Evolutionary conservation across 2,888 invertebrate species (phyloP).

Genomic region (Philereme vetulata): DNA sequence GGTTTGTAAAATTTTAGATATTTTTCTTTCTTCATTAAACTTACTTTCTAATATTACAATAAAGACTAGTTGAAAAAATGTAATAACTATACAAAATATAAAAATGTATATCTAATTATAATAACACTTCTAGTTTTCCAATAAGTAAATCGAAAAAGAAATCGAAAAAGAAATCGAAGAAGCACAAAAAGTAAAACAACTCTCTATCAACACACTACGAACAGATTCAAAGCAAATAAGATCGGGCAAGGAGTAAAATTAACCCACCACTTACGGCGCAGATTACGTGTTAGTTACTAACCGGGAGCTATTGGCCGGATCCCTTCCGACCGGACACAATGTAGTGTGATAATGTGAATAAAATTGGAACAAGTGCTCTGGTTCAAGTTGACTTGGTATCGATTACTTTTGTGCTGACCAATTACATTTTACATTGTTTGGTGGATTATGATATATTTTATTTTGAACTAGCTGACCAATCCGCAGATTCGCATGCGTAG

Average conservation of each 20-base stretch:
- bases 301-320: constrained; percentile 20
- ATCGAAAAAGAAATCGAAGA: constrained; percentile 8
- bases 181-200: constrained; percentile 4
- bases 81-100: too few relatives aligned
- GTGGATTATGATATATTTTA: too few relatives aligned
- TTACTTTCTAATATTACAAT: too few relatives aligned
- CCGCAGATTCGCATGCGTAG: too few relatives aligned
- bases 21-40: too few relatives aligned
- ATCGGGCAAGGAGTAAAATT: constrained; percentile 4
- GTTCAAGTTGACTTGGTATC: constrained; percentile 14
- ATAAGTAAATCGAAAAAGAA: constrained; percentile 1
- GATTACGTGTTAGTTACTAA: constrained; percentile 9
- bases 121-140: neutral
- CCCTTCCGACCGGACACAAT: constrained; percentile 18
- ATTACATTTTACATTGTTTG: too few relatives aligned
- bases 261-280: constrained; percentile 1
- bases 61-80: too few relatives aligned
- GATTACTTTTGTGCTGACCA: neutral
- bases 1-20: too few relatives aligned
- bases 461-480: too few relatives aligned
- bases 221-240: constrained; percentile 23
- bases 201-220: constrained; percentile 15
- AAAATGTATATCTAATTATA: too few relatives aligned
- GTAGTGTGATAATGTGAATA: constrained; percentile 22
- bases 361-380: constrained; percentile 16